A percentile compares a stretch with the other conserved stretches of the same genome.
Evolutionary conservation across 2,888 invertebrate genomes (phyloP).

Genomic region (Agrypnus murinus): DNA sequence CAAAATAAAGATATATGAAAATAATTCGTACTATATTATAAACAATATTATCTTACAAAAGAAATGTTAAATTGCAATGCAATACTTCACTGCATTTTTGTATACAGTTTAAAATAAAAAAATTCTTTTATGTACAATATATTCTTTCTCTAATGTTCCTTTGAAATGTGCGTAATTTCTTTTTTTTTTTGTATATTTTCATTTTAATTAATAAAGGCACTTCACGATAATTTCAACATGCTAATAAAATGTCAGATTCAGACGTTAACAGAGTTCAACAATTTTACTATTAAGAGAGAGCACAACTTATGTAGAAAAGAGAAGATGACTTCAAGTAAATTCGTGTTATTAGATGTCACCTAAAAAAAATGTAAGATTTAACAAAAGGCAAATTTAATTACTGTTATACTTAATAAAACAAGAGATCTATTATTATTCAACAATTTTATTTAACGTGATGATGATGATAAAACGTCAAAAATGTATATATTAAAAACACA

Average conservation of each 20-base stretch:
- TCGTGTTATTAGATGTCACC: too few relatives aligned
- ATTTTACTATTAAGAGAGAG: too few relatives aligned
- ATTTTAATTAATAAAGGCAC: constrained; percentile 13
- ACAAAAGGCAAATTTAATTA: too few relatives aligned
- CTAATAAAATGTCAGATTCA: background rate
- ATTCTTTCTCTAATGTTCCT: background rate
- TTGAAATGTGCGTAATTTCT: background rate
- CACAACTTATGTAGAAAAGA: too few relatives aligned
- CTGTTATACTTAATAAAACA: too few relatives aligned
- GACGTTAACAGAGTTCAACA: too few relatives aligned
- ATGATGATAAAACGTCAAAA: constrained; percentile 37
- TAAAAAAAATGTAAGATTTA: too few relatives aligned
- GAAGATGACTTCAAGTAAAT: too few relatives aligned
- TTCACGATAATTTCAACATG: background rate
- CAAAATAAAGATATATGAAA: constrained; percentile 18
- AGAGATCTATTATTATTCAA: too few relatives aligned
- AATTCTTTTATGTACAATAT: constrained; percentile 36
- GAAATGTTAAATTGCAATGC: constrained; percentile 4
- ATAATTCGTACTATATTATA: constrained; percentile 10
- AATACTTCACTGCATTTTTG: constrained; percentile 37
- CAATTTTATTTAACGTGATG: constrained; percentile 24
- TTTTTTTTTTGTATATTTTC: background rate
- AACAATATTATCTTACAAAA: background rate
- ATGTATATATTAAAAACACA: constrained; percentile 42
- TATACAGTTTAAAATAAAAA: constrained; percentile 40